Evolutionary conservation across 1,140 invertebrate species (phyloP), one percentile per base, ranked within the genome.

Genomic region (Drosophila busckii): DNA sequence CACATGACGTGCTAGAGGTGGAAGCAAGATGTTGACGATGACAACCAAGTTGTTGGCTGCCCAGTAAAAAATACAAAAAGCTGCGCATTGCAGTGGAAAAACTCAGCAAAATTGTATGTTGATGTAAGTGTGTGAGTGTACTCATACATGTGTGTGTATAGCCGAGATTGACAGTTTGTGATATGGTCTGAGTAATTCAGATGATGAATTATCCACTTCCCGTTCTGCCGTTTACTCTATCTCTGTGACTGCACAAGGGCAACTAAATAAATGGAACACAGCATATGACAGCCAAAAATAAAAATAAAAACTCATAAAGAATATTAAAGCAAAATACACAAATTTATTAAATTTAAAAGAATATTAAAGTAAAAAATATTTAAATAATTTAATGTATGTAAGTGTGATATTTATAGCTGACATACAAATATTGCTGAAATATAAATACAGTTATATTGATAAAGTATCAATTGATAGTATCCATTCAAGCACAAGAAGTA

Each of bases 141-240:
- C 25, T 15, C 25, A 12, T 29, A 17, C 8, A 20, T 32, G 66
- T 42, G 49, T 53, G 49, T 32, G 52, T 56, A 48, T 32, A 52
- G 55, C 61, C 45, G 54, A 70, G 58, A 78, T 78, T 78, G 73
- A 78, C 73, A 78, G 63, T 68, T 78, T 78, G 63, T 45, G 49
- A 78, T 71, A 70, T 70, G 58, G 63, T 66, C 71, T 78, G 73
- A 70, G 71, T 71, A 78, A 78, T 78, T 78, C 71, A 59, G 40
- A 70, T 78, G 69, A 71, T 71, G 62, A 71, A 71, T 66, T 62
- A 69, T 56, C 38, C 32, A 29, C 45, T 34, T 15, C 9, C 38
- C 22, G 25, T 5, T 9, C 10, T n/a, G 12, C 2, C 4, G 37
- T 13, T 10, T 10, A 23, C 20, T 23, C 6, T 3, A 48, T 35